phyloP scores from a whole-genome alignment of 2,113 vertebrate genomes.

The Erythrocebus patas region DNA sequence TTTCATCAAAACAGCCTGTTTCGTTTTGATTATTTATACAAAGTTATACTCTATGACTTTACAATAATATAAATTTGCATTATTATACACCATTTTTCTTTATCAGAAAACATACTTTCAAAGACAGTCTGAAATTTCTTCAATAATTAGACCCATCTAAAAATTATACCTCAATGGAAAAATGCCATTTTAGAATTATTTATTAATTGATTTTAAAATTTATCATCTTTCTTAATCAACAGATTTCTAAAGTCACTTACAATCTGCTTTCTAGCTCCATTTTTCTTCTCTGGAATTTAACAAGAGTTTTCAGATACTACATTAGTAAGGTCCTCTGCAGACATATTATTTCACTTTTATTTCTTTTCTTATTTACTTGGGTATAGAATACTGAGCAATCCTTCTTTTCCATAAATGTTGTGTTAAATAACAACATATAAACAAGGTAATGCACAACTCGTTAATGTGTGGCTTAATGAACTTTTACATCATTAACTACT shows the following conservation, averaged over 20 bases:
- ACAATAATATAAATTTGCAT: background rate
- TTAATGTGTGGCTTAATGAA: too few relatives aligned
- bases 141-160: background rate
- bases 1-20: background rate
- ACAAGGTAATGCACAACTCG: rapidly evolving
- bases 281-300: constrained; percentile 21
- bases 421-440: background rate
- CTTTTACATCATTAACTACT: background rate
- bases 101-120: background rate
- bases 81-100: background rate
- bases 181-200: background rate
- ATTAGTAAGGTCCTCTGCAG: background rate
- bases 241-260: background rate
- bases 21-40: background rate
- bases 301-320: background rate
- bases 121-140: background rate
- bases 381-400: background rate
- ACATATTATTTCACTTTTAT: background rate
- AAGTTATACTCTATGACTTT: background rate
- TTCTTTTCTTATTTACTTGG: background rate
- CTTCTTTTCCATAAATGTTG: background rate
- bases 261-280: background rate
- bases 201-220: background rate
- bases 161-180: background rate
- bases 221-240: background rate